These are phyloP conservation scores for Enteromius afrohamiltoni DNA, from an alignment of 2,797 vertebrate species.

Conservation along the genomic window DNA sequence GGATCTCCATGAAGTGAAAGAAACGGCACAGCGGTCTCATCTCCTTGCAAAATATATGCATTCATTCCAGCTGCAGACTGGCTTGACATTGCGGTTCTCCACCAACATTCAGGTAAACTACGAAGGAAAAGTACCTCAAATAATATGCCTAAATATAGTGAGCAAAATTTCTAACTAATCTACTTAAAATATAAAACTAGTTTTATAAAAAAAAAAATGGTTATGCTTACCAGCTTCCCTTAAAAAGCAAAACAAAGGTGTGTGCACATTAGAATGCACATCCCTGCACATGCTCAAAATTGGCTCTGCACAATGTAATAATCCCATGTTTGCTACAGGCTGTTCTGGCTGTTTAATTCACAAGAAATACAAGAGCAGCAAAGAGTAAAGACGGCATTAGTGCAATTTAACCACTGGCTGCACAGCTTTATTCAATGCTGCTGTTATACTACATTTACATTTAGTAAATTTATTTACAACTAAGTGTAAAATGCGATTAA, in stretches of 20 bases:
- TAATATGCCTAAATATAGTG: background rate
- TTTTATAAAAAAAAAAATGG: background rate
- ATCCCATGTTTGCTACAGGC: conserved; percentile 10
- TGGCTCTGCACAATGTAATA: background rate
- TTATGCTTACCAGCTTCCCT: background rate
- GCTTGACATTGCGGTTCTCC: background rate
- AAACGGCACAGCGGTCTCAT: background rate
- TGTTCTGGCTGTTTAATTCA: conserved; percentile 16
- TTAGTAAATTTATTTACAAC: background rate
- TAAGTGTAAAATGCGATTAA: conserved; percentile 18
- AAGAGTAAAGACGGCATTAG: background rate
- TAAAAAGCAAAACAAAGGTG: background rate
- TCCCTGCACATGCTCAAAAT: background rate
- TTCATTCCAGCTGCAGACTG: background rate
- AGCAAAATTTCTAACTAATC: no score
- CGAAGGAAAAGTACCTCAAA: background rate
- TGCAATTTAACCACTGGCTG: conserved; percentile 14
- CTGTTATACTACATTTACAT: conserved; percentile 1
- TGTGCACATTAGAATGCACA: background rate
- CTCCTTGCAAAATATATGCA: background rate
- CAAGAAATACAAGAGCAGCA: background rate
- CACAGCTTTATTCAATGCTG: background rate
- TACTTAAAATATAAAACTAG: background rate
- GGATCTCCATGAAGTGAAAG: background rate
- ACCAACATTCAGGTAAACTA: background rate